These are phyloP conservation scores for Urosaurus nigricauda DNA, from an alignment of 2,797 vertebrate genomes.

Conservation along the genomic window DNA sequence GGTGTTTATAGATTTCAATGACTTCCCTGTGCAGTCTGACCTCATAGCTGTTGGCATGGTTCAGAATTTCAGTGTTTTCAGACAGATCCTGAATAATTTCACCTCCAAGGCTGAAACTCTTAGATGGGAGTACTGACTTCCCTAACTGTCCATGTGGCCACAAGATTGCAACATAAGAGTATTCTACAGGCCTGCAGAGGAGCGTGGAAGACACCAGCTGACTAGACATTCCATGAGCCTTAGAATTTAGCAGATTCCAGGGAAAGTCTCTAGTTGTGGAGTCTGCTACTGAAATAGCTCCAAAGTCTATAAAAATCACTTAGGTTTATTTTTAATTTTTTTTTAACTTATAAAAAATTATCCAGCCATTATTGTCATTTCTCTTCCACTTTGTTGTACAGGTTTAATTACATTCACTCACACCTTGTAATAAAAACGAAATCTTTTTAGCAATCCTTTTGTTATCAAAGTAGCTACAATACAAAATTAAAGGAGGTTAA, in stretches of 20 bases:
- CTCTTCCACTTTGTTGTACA: conserved; percentile 57
- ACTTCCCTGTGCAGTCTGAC: too few species aligned
- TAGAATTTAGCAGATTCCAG: background rate
- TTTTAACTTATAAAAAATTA: conserved; percentile 4
- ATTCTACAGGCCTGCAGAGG: background rate
- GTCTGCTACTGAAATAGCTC: background rate
- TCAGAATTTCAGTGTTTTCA: too few species aligned
- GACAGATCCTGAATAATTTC: too few species aligned
- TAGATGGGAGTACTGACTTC: too few species aligned
- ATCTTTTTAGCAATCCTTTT: conserved; percentile 59
- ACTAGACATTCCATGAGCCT: background rate
- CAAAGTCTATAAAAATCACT: conserved; percentile 35
- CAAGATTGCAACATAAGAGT: background rate
- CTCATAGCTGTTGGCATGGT: too few species aligned
- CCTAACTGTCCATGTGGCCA: too few species aligned
- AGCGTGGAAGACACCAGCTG: background rate
- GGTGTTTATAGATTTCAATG: too few species aligned
- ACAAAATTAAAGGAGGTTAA: conserved; percentile 70
- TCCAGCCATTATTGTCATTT: conserved; percentile 55
- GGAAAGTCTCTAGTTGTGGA: background rate
- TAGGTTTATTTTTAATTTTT: conserved; percentile 44
- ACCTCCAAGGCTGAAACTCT: too few species aligned
- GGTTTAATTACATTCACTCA: conserved; percentile 66
- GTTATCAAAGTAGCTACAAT: conserved; percentile 59
- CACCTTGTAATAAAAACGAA: conserved; percentile 62